phyloP scores from a whole-genome alignment of 2,888 invertebrate species.

The Eubasilissa splendida region DNA sequence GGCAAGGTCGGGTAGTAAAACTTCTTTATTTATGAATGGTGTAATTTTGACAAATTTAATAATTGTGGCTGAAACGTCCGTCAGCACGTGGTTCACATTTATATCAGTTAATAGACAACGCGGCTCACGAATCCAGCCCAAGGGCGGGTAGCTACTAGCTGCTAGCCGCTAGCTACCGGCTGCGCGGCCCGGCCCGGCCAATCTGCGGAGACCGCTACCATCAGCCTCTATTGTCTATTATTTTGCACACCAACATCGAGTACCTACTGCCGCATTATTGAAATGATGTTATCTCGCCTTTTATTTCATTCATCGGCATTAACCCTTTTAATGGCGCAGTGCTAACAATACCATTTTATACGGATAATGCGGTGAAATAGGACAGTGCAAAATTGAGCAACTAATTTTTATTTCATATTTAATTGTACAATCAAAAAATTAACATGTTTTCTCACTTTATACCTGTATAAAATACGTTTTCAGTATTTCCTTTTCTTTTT shows the following conservation, averaged over 20 bases:
- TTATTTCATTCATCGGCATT: slow-evolving; percentile 26
- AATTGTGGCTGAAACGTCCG: background rate
- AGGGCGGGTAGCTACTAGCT: slow-evolving; percentile 21
- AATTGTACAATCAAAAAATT: background rate
- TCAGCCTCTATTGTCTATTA: slow-evolving; percentile 22
- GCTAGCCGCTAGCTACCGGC: slow-evolving; percentile 5
- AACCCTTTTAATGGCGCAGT: background rate
- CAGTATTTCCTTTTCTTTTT: too few species aligned
- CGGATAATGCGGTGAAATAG: background rate
- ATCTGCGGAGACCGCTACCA: slow-evolving; percentile 16
- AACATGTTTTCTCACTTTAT: too few species aligned
- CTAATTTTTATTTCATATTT: background rate
- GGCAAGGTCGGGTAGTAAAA: too few species aligned
- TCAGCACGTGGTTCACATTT: background rate
- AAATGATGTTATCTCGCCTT: slow-evolving; percentile 30
- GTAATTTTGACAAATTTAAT: too few species aligned
- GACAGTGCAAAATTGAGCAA: background rate
- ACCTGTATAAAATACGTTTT: too few species aligned
- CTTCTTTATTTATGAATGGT: too few species aligned
- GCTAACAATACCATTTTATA: background rate
- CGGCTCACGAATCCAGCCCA: slow-evolving; percentile 24
- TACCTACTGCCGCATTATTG: background rate
- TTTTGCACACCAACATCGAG: slow-evolving; percentile 2
- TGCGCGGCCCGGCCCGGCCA: slow-evolving; percentile 17
- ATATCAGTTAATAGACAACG: background rate